Evolutionary conservation across 1,140 invertebrate species (phyloP).

Genomic region (Heliconius eleuchia): DNA sequence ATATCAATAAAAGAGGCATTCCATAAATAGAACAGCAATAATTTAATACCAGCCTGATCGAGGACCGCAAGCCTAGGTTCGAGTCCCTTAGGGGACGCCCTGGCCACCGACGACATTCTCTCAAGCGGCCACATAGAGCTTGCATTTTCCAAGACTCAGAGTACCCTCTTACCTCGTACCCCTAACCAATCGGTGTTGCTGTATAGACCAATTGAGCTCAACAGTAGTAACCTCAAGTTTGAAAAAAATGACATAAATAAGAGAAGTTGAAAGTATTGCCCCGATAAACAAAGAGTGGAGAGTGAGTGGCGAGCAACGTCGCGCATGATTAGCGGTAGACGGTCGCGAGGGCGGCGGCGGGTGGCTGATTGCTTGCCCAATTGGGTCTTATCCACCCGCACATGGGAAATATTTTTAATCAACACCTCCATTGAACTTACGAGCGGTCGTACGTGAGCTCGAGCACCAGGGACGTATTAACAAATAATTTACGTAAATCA

Average conservation of each 20-base stretch:
- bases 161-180: no score
- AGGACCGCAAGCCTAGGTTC: no score
- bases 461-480: constrained; percentile 62
- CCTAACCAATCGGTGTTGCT: no score
- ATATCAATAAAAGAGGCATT: no score
- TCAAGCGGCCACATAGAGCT: no score
- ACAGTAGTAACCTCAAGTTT: no score
- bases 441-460: constrained; percentile 80
- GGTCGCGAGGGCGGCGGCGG: constrained; percentile 53
- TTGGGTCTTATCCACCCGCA: constrained; percentile 78
- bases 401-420: constrained; percentile 82
- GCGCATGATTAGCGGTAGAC: constrained; percentile 75
- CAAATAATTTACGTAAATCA: constrained; percentile 35
- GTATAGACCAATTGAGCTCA: no score
- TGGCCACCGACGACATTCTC: no score
- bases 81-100: no score
- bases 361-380: constrained; percentile 77
- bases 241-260: background rate
- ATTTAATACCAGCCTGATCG: no score
- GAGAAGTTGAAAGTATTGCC: constrained; percentile 15
- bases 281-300: constrained; percentile 34
- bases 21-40: no score
- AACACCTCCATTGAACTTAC: constrained; percentile 82
- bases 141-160: no score
- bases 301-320: background rate